phyloP scores from a whole-genome alignment of 2,888 invertebrate genomes.

The Agapetus fuscipes region DNA sequence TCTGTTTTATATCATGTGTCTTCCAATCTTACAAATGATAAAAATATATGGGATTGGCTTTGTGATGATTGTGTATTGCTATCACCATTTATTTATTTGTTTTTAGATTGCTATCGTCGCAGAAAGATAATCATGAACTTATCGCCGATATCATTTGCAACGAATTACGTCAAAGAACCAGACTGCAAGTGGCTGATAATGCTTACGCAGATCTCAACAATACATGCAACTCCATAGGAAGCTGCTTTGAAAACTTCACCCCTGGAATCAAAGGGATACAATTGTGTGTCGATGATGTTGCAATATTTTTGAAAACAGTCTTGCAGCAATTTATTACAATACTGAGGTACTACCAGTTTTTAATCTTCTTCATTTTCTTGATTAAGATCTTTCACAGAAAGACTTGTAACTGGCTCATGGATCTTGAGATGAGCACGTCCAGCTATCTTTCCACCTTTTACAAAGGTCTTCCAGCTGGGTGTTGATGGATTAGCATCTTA shows the following conservation, averaged over 20 bases:
- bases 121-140: slow-evolving; percentile 1
- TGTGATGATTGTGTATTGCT: too few species aligned
- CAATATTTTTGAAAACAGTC: slow-evolving; percentile 26
- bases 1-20: too few species aligned
- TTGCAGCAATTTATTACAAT: slow-evolving; percentile 25
- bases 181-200: not conserved
- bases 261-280: slow-evolving; percentile 27
- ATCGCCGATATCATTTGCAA: slow-evolving; percentile 5
- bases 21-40: too few species aligned
- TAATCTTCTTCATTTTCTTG: slow-evolving; percentile 1
- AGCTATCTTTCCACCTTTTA: too few species aligned
- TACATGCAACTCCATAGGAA: slow-evolving; percentile 14
- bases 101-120: slow-evolving; percentile 10
- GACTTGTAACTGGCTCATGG: too few species aligned
- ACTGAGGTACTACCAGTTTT: slow-evolving; percentile 9
- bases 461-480: too few species aligned
- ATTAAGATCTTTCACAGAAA: too few species aligned
- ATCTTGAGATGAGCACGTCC: too few species aligned
- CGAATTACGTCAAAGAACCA: slow-evolving; percentile 5
- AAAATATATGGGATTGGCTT: too few species aligned
- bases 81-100: not conserved
- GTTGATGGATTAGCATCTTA: too few species aligned
- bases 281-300: slow-evolving; percentile 22
- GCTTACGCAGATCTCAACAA: slow-evolving; percentile 13
- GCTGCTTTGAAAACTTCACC: slow-evolving; percentile 28